Evolutionary conservation across 2,113 vertebrate genomes (phyloP).

Genomic region (Paraplagusia blochii): DNA sequence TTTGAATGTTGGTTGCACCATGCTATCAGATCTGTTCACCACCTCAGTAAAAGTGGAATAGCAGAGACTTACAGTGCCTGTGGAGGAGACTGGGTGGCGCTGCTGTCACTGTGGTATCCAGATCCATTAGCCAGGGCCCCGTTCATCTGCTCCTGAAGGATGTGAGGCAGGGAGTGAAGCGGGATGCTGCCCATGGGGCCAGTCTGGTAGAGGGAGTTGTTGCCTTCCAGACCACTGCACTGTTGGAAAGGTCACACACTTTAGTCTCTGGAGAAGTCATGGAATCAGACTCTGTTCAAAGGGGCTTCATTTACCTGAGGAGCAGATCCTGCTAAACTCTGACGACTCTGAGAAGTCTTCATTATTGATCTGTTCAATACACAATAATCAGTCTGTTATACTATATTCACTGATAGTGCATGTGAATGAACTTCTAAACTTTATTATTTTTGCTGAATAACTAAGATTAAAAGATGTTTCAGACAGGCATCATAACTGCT

Average conservation of each 20-base stretch:
- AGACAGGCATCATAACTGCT: too few species aligned
- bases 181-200: constrained; percentile 88
- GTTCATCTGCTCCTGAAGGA: constrained; percentile 91
- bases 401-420: too few species aligned
- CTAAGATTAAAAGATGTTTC: too few species aligned
- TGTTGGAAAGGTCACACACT: constrained; percentile 50
- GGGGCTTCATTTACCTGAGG: constrained; percentile 84
- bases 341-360: constrained; percentile 90
- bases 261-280: too few species aligned
- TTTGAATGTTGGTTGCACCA: too few species aligned
- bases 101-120: constrained; percentile 93
- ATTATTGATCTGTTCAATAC: constrained; percentile 83
- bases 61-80: constrained; percentile 84
- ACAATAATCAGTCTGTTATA: constrained; percentile 10
- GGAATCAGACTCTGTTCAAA: too few species aligned
- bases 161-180: constrained; percentile 84
- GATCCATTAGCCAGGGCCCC: constrained; percentile 88
- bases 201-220: constrained; percentile 86
- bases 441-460: too few species aligned
- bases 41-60: too few species aligned
- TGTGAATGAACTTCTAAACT: too few species aligned
- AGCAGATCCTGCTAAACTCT: constrained; percentile 85
- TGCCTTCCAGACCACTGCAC: constrained; percentile 85
- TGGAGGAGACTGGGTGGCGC: constrained; percentile 89
- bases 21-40: too few species aligned